phyloP scores from a whole-genome alignment of 2,113 vertebrate species.

The Saiga tatarica region DNA sequence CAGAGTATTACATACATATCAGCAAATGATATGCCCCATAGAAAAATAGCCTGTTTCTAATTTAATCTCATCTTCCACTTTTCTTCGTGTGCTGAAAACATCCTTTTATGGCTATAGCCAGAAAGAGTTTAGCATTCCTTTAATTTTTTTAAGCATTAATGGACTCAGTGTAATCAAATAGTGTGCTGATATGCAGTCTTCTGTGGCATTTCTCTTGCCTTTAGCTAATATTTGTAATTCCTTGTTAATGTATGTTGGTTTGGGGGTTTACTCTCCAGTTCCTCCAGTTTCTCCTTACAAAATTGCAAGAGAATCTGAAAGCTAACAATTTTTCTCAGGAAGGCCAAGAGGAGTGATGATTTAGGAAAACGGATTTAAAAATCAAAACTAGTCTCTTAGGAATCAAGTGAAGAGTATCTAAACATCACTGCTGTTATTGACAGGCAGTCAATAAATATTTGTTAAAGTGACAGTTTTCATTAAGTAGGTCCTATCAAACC shows the following conservation, averaged over 20 bases:
- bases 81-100: neutral
- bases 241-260: neutral
- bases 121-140: constrained; percentile 9
- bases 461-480: neutral
- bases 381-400: neutral
- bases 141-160: neutral
- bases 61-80: constrained; percentile 2
- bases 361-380: neutral
- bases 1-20: neutral
- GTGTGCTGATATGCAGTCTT: neutral
- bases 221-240: constrained; percentile 36
- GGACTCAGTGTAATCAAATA: neutral
- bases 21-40: neutral
- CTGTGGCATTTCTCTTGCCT: neutral
- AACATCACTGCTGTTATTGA: neutral
- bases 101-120: neutral
- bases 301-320: constrained; percentile 37
- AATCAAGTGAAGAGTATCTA: neutral
- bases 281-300: no score
- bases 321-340: neutral
- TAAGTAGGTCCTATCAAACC: neutral
- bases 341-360: neutral
- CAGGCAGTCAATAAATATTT: neutral
- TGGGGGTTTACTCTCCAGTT: neutral
- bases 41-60: constrained; percentile 4